Evolutionary conservation across 2,888 invertebrate genomes (phyloP).

Genomic region (Hyles lineata): DNA sequence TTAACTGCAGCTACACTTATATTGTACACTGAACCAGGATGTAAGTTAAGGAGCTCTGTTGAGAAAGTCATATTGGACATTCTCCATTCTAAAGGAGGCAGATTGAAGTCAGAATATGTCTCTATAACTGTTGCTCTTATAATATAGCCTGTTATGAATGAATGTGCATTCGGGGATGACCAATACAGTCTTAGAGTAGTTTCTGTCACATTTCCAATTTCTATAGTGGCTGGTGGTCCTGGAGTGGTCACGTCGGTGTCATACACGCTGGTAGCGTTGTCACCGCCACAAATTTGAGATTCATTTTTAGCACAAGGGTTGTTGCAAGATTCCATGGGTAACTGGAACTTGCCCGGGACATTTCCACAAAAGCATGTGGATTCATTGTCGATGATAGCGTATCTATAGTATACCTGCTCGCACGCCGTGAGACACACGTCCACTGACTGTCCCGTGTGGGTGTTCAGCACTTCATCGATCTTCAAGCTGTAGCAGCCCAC

Average conservation of each 20-base stretch:
- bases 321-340: conserved; percentile 78
- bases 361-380: conserved; percentile 79
- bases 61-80: conserved; percentile 85
- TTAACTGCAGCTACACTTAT: conserved; percentile 89
- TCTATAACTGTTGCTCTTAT: conserved; percentile 83
- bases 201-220: conserved; percentile 85
- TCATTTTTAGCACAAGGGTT: conserved; percentile 86
- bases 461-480: conserved; percentile 66
- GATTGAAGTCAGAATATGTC: conserved; percentile 83
- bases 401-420: conserved; percentile 77
- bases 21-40: conserved; percentile 91
- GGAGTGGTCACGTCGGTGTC: conserved; percentile 87
- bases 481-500: conserved; percentile 73
- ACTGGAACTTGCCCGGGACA: conserved; percentile 68
- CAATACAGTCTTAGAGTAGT: conserved; percentile 86
- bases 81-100: conserved; percentile 83
- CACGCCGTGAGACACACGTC: conserved; percentile 78
- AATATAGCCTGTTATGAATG: conserved; percentile 82
- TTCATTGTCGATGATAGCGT: conserved; percentile 74
- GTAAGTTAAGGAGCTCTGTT: conserved; percentile 86
- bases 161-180: conserved; percentile 83
- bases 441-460: conserved; percentile 77
- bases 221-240: conserved; percentile 88
- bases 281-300: conserved; percentile 88
- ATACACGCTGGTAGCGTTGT: conserved; percentile 87